Conservation (phyloP, 2,113 vertebrate genomes). For the Rattus rattus region DNA sequence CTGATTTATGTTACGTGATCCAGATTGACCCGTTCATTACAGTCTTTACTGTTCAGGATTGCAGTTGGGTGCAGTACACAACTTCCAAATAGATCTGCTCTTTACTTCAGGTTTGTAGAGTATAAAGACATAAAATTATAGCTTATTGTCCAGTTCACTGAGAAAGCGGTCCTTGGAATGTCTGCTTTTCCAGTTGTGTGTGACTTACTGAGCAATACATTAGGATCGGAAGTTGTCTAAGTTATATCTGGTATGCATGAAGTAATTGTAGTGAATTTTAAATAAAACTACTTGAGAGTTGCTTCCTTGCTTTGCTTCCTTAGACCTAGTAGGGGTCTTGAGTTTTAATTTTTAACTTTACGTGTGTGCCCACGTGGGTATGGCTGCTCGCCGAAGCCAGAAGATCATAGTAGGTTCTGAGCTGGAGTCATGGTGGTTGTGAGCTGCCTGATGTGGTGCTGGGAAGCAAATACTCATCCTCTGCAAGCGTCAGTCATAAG, state of each 20-base stretch:
- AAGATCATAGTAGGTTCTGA: not conserved
- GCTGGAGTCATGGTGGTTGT: not conserved
- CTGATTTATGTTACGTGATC: not conserved
- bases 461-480: no score
- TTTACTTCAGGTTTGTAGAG: not conserved
- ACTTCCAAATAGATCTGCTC: no score
- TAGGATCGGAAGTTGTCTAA: not conserved
- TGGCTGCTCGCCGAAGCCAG: not conserved
- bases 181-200: not conserved
- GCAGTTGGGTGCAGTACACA: rapidly evolving
- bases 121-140: not conserved
- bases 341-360: not conserved
- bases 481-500: not conserved
- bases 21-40: not conserved
- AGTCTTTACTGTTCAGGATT: rapidly evolving
- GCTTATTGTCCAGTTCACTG: not conserved
- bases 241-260: no score
- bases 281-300: not conserved
- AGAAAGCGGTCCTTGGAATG: not conserved
- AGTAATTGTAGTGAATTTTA: rapidly evolving
- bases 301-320: rapidly evolving
- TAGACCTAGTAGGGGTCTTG: not conserved
- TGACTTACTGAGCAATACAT: not conserved
- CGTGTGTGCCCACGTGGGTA: not conserved
- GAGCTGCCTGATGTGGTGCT: not conserved